These are phyloP conservation scores for Abrostola triplasia DNA, from an alignment of 2,888 invertebrate species.

Conservation along the genomic window DNA sequence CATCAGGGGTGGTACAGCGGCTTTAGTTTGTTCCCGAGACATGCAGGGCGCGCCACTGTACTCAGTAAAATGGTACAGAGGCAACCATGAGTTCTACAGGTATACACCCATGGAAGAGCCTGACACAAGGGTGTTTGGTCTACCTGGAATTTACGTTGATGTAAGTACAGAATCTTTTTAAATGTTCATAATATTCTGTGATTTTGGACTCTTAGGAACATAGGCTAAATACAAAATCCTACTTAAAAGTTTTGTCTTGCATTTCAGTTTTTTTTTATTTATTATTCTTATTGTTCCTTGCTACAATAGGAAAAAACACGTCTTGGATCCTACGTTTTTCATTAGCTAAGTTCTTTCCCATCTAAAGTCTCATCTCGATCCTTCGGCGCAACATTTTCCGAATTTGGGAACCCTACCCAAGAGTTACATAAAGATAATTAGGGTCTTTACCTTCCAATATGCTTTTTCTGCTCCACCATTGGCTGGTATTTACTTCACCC, in stretches of 20 bases:
- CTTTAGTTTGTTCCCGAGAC: conserved; percentile 92
- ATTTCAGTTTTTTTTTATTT: neutral
- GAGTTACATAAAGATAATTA: conserved; percentile 52
- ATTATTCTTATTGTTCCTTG: neutral
- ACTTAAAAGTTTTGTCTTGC: neutral
- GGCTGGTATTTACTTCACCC: conserved; percentile 24
- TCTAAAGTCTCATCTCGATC: conserved; percentile 7
- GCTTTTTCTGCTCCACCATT: conserved; percentile 32
- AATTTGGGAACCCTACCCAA: conserved; percentile 36
- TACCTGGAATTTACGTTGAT: conserved; percentile 93
- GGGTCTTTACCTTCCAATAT: conserved; percentile 41
- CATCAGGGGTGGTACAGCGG: conserved; percentile 90
- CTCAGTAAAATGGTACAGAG: conserved; percentile 96
- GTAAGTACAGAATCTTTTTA: conserved; percentile 89
- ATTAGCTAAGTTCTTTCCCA: conserved; percentile 3
- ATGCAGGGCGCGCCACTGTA: conserved; percentile 93
- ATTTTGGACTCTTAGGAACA: too few species aligned
- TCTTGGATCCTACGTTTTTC: neutral
- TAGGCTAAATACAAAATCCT: too few species aligned
- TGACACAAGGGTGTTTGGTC: conserved; percentile 91
- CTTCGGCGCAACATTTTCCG: neutral
- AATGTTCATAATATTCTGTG: too few species aligned
- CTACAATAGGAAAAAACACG: neutral
- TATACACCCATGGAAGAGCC: conserved; percentile 93
- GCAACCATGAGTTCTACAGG: conserved; percentile 94